Percentiles rank a stretch among this genome's conserved stretches.
Evolutionary conservation across 1,140 invertebrate genomes (phyloP).

Genomic region (Cataglyphis hispanica): DNA sequence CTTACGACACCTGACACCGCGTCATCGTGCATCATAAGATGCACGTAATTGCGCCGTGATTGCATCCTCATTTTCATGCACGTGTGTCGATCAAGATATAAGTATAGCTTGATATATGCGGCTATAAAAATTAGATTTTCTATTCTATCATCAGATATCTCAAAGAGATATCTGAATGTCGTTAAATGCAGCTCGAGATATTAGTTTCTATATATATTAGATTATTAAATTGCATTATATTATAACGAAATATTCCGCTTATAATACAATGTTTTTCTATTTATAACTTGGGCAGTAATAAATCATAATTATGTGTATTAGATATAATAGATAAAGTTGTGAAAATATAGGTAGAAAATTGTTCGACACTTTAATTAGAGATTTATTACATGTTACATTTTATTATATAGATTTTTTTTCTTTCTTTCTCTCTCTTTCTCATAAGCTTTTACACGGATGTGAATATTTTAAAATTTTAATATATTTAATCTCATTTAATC

Average conservation of each 20-base stretch:
- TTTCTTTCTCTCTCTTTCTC: too few species aligned
- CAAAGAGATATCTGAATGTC: conserved; percentile 31
- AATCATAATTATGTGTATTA: background rate
- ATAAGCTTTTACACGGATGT: background rate
- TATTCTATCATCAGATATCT: conserved; percentile 2
- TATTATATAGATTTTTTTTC: background rate
- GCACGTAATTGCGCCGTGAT: conserved; percentile 38
- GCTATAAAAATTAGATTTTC: conserved; percentile 33
- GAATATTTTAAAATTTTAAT: background rate
- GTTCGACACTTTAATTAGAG: background rate
- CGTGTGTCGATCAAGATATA: conserved; percentile 9
- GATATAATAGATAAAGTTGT: background rate
- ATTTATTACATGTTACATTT: conserved; percentile 3
- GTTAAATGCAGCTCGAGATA: background rate
- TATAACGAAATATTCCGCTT: conserved; percentile 7
- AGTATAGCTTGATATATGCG: background rate
- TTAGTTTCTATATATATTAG: background rate
- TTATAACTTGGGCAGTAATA: background rate
- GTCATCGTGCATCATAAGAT: conserved; percentile 18
- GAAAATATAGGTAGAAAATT: conserved; percentile 6
- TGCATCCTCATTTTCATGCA: conserved; percentile 36
- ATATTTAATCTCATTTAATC: background rate
- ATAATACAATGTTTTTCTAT: background rate
- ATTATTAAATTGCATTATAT: conserved; percentile 19
- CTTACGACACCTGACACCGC: conserved; percentile 31